phyloP scores from a whole-genome alignment of 2,113 vertebrate species.

The Pseudorasbora parva region DNA sequence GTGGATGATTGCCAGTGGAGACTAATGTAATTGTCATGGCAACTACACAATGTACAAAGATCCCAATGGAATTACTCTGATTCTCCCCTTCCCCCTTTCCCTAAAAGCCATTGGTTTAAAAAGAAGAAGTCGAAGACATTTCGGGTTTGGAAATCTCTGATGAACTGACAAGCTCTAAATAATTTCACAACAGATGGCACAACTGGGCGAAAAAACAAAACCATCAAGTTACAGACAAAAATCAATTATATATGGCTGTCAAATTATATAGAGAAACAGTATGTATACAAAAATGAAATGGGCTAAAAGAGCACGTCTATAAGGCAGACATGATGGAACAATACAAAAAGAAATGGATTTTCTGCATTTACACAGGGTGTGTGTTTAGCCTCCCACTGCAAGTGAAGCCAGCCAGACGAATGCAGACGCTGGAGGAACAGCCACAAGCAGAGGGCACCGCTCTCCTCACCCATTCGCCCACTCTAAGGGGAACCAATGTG shows the following conservation, averaged over 20 bases:
- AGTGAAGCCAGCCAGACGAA: conserved; percentile 44
- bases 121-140: conserved; percentile 30
- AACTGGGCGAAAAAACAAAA: conserved; percentile 23
- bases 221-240: conserved; percentile 33
- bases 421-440: conserved; percentile 52
- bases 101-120: conserved; percentile 24
- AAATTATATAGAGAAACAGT: neutral
- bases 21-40: conserved; percentile 56
- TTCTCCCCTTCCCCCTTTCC: conserved; percentile 4
- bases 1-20: conserved; percentile 49
- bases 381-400: conserved; percentile 22
- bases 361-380: conserved; percentile 36
- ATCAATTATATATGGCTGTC: conserved; percentile 30
- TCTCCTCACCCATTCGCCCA: conserved; percentile 54
- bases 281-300: conserved; percentile 20
- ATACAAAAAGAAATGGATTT: conserved; percentile 35
- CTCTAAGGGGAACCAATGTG: conserved; percentile 60
- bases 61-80: conserved; percentile 37
- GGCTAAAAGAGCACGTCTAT: conserved; percentile 21
- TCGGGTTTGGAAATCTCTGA: conserved; percentile 27
- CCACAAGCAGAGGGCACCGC: conserved; percentile 58
- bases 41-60: conserved; percentile 44
- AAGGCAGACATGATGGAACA: conserved; percentile 17
- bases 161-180: conserved; percentile 27
- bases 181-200: conserved; percentile 12